Conservation (phyloP, 2,797 vertebrate genomes). For the Pipistrellus nathusii region DNA sequence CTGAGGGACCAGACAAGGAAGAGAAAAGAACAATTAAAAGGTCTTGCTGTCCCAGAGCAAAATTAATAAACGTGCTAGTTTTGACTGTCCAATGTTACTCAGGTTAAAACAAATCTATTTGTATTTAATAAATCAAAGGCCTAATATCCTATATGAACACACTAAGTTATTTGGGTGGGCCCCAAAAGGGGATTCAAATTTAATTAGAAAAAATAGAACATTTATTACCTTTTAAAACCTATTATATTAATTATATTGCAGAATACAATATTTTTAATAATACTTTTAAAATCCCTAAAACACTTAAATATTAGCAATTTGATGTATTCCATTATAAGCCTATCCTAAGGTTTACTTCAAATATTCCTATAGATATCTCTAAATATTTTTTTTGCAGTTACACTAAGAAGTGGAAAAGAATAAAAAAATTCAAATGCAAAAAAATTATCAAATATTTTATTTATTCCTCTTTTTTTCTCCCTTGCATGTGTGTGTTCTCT, state of each 20-base stretch:
- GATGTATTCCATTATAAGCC: not conserved
- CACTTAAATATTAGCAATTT: not conserved
- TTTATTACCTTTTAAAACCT: slow-evolving; percentile 19
- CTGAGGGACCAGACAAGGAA: not conserved
- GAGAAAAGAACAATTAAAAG: not conserved
- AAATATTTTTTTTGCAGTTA: slow-evolving; percentile 29
- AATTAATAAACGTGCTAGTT: not conserved
- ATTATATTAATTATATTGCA: not conserved
- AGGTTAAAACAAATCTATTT: not conserved
- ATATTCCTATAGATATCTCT: not conserved
- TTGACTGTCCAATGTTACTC: not conserved
- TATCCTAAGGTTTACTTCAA: not conserved
- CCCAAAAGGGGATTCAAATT: not conserved
- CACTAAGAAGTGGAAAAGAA: not conserved
- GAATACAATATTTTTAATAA: not conserved
- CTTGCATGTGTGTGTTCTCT: too few species aligned
- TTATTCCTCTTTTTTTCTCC: not conserved
- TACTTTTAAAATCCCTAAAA: slow-evolving; percentile 25
- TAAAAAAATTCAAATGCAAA: not conserved
- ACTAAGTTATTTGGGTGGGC: not conserved
- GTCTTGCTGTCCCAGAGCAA: not conserved
- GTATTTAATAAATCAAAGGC: not conserved
- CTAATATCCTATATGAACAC: not conserved
- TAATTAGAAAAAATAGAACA: not conserved
- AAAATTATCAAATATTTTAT: not conserved